A percentile compares a stretch with the other conserved stretches of the same genome.
phyloP scores from a whole-genome alignment of 2,888 invertebrate species.

The Cheilosia vernalis region DNA sequence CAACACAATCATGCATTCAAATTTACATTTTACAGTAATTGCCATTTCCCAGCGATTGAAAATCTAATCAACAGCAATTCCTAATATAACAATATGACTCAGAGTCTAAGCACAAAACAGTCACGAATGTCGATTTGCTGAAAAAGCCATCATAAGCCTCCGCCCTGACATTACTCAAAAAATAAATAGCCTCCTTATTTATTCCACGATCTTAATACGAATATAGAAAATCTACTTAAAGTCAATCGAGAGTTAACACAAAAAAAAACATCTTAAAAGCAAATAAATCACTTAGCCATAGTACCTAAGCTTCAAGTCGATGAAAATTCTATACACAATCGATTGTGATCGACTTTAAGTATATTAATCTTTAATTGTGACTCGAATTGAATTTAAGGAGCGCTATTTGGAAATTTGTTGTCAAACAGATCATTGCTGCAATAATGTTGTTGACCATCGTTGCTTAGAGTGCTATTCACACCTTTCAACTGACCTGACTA shows the following conservation, averaged over 20 bases:
- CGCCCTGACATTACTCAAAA: slow-evolving; percentile 5
- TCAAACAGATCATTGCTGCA: neutral
- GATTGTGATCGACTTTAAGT: slow-evolving; percentile 37
- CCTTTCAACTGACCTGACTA: slow-evolving; percentile 10
- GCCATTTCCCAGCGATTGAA: no score
- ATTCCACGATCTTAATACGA: slow-evolving; percentile 21
- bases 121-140: no score
- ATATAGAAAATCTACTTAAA: slow-evolving; percentile 40
- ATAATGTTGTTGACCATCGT: slow-evolving; percentile 12
- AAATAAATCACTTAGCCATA: slow-evolving; percentile 20
- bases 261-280: slow-evolving; percentile 16
- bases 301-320: neutral
- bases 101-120: no score
- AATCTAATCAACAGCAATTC: no score
- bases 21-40: no score
- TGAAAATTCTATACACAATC: slow-evolving; percentile 2
- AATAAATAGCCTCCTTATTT: slow-evolving; percentile 25
- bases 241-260: slow-evolving; percentile 29
- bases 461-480: slow-evolving; percentile 1
- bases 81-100: no score
- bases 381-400: slow-evolving; percentile 1
- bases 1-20: no score
- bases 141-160: neutral
- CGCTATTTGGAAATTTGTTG: slow-evolving; percentile 10
- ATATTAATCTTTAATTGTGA: slow-evolving; percentile 33